phyloP scores from a whole-genome alignment of 1,140 invertebrate genomes.

The Melitaea cinxia region DNA sequence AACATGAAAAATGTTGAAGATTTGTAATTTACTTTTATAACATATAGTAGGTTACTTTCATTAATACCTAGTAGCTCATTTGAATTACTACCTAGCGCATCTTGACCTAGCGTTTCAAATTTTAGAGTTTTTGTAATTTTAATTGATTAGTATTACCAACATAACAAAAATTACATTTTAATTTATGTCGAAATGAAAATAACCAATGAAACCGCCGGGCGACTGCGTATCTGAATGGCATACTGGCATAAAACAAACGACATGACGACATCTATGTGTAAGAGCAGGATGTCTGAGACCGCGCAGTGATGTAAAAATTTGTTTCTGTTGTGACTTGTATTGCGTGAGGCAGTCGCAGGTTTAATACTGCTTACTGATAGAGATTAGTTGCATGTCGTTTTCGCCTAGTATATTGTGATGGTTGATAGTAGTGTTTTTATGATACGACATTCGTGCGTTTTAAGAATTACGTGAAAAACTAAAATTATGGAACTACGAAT shows the following conservation, averaged over 20 bases:
- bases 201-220: slow-evolving; percentile 21
- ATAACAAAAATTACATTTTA: slow-evolving; percentile 19
- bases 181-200: slow-evolving; percentile 17
- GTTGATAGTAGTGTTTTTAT: slow-evolving; percentile 17
- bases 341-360: slow-evolving; percentile 19
- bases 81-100: too few relatives aligned
- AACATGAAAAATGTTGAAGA: too few relatives aligned
- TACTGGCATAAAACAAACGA: background rate
- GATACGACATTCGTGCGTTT: background rate
- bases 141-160: slow-evolving; percentile 38
- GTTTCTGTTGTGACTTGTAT: slow-evolving; percentile 13
- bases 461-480: background rate
- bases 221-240: slow-evolving; percentile 20
- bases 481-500: background rate
- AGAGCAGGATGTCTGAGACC: slow-evolving; percentile 6
- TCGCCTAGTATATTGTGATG: slow-evolving; percentile 17
- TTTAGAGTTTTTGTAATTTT: background rate
- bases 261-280: background rate
- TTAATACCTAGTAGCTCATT: too few relatives aligned
- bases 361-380: background rate
- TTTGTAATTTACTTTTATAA: too few relatives aligned
- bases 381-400: slow-evolving; percentile 15
- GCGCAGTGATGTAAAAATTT: slow-evolving; percentile 13
- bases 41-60: too few relatives aligned
- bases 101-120: background rate